Evolutionary conservation across 2,797 vertebrate species (phyloP), one percentile per base, ranked within the genome.

Genomic region (Calcarius lapponicus): DNA sequence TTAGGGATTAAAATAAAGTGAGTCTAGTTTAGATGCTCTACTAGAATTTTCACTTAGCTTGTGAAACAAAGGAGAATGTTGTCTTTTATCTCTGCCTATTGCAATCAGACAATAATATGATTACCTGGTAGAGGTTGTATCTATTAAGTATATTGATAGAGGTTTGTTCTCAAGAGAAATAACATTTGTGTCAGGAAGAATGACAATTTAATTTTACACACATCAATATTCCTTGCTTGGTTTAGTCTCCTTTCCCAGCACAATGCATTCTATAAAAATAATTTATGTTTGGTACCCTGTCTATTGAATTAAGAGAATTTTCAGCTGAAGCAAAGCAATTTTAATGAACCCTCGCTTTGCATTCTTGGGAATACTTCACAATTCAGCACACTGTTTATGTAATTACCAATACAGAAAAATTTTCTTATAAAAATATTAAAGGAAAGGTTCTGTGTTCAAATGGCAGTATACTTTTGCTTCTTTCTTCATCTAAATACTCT

Each of bases 181-280:
- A 93, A 73, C 3, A 50, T 72, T 90, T 84, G 45, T 56, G 43
- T 86, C 62, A 84, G 40, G 34, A 90, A 67, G 69, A 93, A 25
- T n/a, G 69, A 83, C 81, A 93, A 72, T 92, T 86, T 91, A 61
- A 94, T 96, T 95, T 97, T 80, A 36, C 3, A 3, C 32, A 67
- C 61, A 88, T 94, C 92, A 95, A 45, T 91, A 95, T 93, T 92
- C 61, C 50, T 89, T 80, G 51, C 32, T 57, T 48, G 28, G 9
- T 81, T 31, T 51, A 61, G 53, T 70, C 47, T 91, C 29, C 71
- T 70, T 73, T 80, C 91, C 66, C 86, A 85, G 45, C 12, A 85
- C 64, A 94, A 91, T 62, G 43, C 15, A 43, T 57, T 76, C 25
- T 48, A 85, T 65, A 64, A 93, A 85, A 92, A 83, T 90, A 80